Conservation (phyloP, 2,888 invertebrate species). For the Idaea aversata region DNA sequence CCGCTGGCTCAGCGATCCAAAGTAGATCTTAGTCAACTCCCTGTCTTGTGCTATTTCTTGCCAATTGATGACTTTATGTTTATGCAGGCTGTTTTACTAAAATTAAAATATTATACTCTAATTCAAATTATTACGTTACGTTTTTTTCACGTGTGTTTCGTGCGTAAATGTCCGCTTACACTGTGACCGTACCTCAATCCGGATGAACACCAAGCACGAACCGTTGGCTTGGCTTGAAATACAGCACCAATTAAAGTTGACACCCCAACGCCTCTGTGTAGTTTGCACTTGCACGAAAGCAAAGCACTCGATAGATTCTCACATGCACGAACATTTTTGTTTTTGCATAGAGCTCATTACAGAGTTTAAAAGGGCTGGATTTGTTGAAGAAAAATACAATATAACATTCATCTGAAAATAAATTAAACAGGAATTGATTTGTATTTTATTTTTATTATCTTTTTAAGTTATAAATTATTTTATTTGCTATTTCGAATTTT, state of each 20-base stretch:
- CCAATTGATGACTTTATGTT: no score
- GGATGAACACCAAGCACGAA: slow-evolving; percentile 59
- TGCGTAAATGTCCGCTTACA: slow-evolving; percentile 37
- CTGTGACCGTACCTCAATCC: slow-evolving; percentile 29
- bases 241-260: slow-evolving; percentile 77
- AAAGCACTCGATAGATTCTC: slow-evolving; percentile 50
- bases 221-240: slow-evolving; percentile 62
- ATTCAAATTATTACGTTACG: no score
- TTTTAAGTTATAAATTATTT: no score
- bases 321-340: slow-evolving; percentile 39
- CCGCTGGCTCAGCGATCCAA: no score
- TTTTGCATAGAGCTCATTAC: slow-evolving; percentile 31
- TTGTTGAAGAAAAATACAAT: slow-evolving; percentile 16
- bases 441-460: no score
- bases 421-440: background rate
- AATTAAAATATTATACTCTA: no score
- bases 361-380: slow-evolving; percentile 24
- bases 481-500: no score
- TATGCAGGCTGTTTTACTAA: no score
- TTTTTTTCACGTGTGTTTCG: no score
- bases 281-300: slow-evolving; percentile 63
- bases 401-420: background rate
- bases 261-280: slow-evolving; percentile 65
- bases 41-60: no score
- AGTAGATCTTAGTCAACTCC: no score